phyloP scores from a whole-genome alignment of 2,888 invertebrate genomes.

The Drosophila tripunctata region DNA sequence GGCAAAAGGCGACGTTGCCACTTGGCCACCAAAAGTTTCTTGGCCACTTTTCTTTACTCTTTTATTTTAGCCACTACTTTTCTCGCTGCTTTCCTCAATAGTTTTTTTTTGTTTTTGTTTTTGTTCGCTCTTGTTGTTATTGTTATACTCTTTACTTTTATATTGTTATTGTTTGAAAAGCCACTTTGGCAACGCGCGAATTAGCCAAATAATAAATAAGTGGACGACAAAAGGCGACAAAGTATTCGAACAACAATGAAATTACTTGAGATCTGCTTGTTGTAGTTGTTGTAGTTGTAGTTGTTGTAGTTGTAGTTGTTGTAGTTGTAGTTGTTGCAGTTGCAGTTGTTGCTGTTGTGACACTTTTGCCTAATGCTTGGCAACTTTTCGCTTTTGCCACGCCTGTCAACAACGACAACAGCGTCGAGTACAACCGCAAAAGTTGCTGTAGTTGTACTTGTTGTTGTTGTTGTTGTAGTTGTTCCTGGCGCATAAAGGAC shows the following conservation, averaged over 20 bases:
- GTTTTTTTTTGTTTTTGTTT: constrained; percentile 18
- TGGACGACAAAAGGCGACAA: constrained; percentile 71
- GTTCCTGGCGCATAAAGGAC: constrained; percentile 41
- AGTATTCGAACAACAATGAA: constrained; percentile 75
- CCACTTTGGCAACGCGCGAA: constrained; percentile 81
- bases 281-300: neutral
- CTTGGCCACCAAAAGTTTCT: constrained; percentile 44
- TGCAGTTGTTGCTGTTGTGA: constrained; percentile 17
- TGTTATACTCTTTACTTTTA: constrained; percentile 50
- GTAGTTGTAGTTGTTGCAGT: neutral
- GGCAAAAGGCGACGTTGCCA: constrained; percentile 26
- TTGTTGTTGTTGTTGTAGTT: constrained; percentile 4
- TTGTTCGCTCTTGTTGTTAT: constrained; percentile 8
- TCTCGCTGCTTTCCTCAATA: neutral
- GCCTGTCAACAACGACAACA: constrained; percentile 33
- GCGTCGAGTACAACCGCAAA: constrained; percentile 14
- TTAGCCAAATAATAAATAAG: constrained; percentile 83
- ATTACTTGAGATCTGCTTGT: constrained; percentile 58
- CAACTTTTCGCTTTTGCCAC: constrained; percentile 38
- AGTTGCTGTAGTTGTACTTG: neutral
- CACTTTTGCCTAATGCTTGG: constrained; percentile 51
- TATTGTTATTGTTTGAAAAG: constrained; percentile 78
- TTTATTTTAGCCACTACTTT: neutral
- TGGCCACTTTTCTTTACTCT: neutral
- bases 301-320: constrained; percentile 2